phyloP scores from a whole-genome alignment of 1,140 invertebrate genomes.

The Drosophila leontia region DNA sequence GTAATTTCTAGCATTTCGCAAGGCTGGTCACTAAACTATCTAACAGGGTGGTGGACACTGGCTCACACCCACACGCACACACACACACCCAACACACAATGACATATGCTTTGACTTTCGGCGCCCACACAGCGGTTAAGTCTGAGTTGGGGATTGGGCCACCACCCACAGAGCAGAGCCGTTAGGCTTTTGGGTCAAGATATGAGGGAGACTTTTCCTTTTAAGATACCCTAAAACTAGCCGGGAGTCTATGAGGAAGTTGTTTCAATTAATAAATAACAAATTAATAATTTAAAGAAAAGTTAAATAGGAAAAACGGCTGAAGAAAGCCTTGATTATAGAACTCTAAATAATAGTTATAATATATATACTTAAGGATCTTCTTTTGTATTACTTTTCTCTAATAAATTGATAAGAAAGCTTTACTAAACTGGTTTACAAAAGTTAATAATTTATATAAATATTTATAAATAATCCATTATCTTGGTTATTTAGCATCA shows the following conservation, averaged over 20 bases:
- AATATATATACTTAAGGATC: no score
- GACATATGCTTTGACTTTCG: conserved; percentile 55
- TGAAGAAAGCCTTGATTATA: neutral
- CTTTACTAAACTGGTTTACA: neutral
- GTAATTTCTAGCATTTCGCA: conserved; percentile 75
- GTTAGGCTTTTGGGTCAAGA: conserved; percentile 54
- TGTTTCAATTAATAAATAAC: neutral
- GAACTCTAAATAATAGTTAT: neutral
- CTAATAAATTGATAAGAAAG: neutral
- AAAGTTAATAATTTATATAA: neutral
- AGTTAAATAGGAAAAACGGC: neutral
- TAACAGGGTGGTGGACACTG: conserved; percentile 31
- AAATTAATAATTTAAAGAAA: neutral
- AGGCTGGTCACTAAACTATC: conserved; percentile 46
- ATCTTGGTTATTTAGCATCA: neutral
- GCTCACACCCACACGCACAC: conserved; percentile 39
- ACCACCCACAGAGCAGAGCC: conserved; percentile 50
- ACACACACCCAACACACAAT: conserved; percentile 18
- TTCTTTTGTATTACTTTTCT: neutral
- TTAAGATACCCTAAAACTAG: conserved; percentile 34
- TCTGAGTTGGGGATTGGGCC: conserved; percentile 30
- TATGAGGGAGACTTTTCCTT: conserved; percentile 58
- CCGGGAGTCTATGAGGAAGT: fast-evolving
- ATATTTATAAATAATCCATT: neutral
- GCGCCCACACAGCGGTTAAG: conserved; percentile 47